A percentile compares a stretch with the other conserved stretches of the same genome.
Conservation (phyloP, 2,888 invertebrate species). For the Scaptomyza polygonia region DNA sequence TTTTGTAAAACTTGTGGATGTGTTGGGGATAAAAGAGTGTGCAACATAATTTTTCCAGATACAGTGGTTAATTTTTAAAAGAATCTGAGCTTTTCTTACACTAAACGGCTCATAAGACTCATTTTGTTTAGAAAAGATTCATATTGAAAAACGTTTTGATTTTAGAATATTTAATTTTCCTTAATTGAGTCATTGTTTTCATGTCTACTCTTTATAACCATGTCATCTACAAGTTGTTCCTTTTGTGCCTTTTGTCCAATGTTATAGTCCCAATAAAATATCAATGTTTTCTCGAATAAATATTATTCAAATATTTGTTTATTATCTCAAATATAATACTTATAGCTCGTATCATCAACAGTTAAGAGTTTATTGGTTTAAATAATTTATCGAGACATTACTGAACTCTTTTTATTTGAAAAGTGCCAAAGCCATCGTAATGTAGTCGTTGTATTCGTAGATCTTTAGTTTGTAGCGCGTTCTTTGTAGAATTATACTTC, state of each 20-base stretch:
- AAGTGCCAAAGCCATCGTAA: slow-evolving; percentile 66
- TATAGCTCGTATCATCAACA: slow-evolving; percentile 12
- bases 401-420: slow-evolving; percentile 12
- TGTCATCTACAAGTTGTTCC: slow-evolving; percentile 49
- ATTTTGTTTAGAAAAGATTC: no score
- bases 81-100: no score
- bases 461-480: slow-evolving; percentile 39
- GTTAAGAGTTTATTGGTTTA: slow-evolving; percentile 23
- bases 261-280: slow-evolving; percentile 17
- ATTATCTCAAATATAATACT: slow-evolving; percentile 51
- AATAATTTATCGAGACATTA: slow-evolving; percentile 16
- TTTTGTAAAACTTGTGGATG: slow-evolving; percentile 57
- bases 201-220: slow-evolving; percentile 3
- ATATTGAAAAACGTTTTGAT: no score
- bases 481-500: slow-evolving; percentile 16
- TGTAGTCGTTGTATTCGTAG: slow-evolving; percentile 36
- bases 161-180: no score
- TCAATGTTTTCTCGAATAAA: slow-evolving; percentile 33
- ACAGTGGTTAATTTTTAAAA: not conserved
- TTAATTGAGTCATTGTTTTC: not conserved
- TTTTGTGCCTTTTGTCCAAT: slow-evolving; percentile 23
- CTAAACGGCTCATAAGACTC: no score
- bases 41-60: not conserved
- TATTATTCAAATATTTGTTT: slow-evolving; percentile 11
- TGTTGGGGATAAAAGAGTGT: not conserved